Percentiles rank a stretch among this genome's conserved stretches.
These are phyloP conservation scores for Erethizon dorsatum DNA, from an alignment of 2,797 vertebrate species.

Conservation along the genomic window DNA sequence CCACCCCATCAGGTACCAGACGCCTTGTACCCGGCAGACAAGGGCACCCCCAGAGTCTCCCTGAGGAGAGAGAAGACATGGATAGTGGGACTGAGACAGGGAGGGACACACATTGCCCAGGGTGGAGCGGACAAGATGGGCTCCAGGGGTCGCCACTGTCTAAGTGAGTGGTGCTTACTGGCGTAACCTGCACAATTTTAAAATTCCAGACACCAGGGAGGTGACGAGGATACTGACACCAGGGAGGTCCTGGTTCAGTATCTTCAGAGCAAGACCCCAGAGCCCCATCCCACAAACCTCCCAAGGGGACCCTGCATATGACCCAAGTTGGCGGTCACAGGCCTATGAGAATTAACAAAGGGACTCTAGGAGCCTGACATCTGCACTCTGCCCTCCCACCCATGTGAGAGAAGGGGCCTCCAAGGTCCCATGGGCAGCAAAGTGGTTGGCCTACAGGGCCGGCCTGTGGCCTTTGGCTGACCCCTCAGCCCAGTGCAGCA, in stretches of 20 bases:
- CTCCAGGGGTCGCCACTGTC: too few species aligned
- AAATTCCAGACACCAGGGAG: neutral
- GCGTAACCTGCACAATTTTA: neutral
- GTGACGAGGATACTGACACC: neutral
- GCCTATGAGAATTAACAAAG: neutral
- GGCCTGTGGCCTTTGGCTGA: neutral
- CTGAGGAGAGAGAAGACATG: slow-evolving; percentile 19
- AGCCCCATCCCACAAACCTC: neutral
- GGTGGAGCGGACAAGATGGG: neutral
- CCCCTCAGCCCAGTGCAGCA: neutral
- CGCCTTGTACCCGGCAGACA: neutral
- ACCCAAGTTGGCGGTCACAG: neutral
- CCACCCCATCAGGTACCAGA: slow-evolving; percentile 48
- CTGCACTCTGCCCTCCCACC: neutral
- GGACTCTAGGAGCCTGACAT: neutral
- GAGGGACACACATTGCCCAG: too few species aligned
- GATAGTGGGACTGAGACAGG: too few species aligned
- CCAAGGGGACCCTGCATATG: too few species aligned
- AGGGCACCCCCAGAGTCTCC: slow-evolving; percentile 65
- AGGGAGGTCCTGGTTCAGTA: neutral
- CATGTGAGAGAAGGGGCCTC: neutral
- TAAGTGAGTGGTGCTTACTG: neutral
- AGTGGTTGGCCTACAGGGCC: neutral
- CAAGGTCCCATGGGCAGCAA: neutral
- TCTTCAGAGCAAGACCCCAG: neutral